Evolutionary conservation across 2,113 vertebrate genomes (phyloP).

Genomic region (Rhinolophus ferrumequinum): DNA sequence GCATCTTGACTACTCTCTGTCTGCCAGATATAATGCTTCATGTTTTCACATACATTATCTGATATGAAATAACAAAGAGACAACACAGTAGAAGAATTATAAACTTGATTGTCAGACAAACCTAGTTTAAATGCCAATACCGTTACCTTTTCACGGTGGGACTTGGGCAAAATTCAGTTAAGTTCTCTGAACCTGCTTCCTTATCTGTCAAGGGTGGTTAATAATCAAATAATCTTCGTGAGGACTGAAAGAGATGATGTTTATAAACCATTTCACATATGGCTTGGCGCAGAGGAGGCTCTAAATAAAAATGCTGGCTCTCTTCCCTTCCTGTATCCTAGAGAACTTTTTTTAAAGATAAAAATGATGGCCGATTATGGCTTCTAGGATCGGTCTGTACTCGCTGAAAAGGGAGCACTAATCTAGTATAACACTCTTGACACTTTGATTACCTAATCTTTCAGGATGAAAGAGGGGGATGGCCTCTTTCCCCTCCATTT

Average conservation of each 20-base stretch:
- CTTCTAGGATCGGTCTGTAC: background rate
- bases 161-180: background rate
- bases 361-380: background rate
- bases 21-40: background rate
- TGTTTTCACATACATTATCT: background rate
- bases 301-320: slow-evolving; percentile 60
- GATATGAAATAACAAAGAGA: background rate
- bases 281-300: slow-evolving; percentile 47
- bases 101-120: slow-evolving; percentile 19
- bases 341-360: background rate
- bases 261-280: slow-evolving; percentile 46
- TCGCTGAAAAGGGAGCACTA: background rate
- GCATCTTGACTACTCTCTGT: background rate
- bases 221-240: background rate
- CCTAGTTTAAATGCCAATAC: background rate
- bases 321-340: slow-evolving; percentile 34
- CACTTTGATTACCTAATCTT: background rate
- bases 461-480: background rate
- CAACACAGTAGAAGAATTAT: background rate
- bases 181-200: background rate
- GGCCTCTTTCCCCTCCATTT: background rate
- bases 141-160: background rate
- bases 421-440: background rate
- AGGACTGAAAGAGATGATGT: background rate
- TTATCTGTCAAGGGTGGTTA: slow-evolving; percentile 41